Base-by-base conservation (phyloP, 2,113 vertebrate species). In the Anarhynchus alexandrinus region DNA sequence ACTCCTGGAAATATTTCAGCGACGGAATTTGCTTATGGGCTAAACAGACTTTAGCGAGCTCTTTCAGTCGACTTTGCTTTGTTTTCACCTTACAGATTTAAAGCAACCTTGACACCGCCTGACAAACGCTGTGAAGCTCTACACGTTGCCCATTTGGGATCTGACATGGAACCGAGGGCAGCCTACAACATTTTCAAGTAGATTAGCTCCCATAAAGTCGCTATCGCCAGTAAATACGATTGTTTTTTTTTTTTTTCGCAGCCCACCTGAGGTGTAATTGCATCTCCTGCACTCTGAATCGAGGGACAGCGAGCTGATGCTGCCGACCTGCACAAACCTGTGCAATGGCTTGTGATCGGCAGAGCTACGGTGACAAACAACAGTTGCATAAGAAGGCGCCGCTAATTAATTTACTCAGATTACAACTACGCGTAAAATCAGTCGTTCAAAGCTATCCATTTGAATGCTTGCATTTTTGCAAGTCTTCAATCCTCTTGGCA, bases 81-180 rank as follows among this genome's bases (percentile, higher is more conserved):
- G 98, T 98, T 98, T 99, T 97, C 62, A n/a, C 71, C 59, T 98
- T 98, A 98, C 97, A 98, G 97, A 98, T 97, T 98, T 96, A 98
- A 98, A 98, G 91, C 97, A 97, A 88, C 77, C 91, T 94, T 92
- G 95, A 91, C 87, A 95, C 69, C n/a, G 29, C 90, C 95, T 97
- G 97, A 96, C 97, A 98, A 97, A 98, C 57, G 62, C 89, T 94
- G 84, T 82, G 95, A 97, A 97, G 90, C 29, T 82, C 69, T 94
- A 94, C 89, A 82, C 52, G 81, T 95, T 93, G 94, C 91, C 93
- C 88, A 86, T 97, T 94, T 96, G 96, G 97, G 95, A 96, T 77
- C 82, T 94, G 91, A 95, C 88, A 85, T 67, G 74, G 86, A 90
- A 89, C 82, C 3, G 21, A 58, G 55, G 74, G 81, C 93, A 96